These are phyloP conservation scores for Propithecus deckenii DNA, from an alignment of 2,797 vertebrate genomes.

Conservation along the genomic window DNA sequence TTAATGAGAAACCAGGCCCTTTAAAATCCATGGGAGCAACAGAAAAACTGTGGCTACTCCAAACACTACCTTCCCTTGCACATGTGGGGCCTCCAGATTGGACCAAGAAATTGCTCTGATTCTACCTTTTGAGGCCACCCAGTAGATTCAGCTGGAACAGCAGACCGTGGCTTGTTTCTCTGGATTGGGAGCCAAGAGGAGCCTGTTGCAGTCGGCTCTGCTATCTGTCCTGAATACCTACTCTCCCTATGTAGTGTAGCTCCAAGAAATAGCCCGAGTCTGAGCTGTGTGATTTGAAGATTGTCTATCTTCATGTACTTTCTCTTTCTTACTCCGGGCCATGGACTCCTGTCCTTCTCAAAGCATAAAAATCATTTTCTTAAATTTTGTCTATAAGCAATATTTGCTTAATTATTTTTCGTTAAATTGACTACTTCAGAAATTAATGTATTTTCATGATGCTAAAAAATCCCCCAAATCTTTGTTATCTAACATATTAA, in stretches of 20 bases:
- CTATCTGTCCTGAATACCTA: not conserved
- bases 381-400: not conserved
- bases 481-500: not conserved
- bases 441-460: not conserved
- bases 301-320: not conserved
- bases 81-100: not conserved
- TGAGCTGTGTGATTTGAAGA: not conserved
- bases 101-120: not conserved
- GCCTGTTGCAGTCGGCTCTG: not conserved
- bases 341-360: not conserved
- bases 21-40: not conserved
- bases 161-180: not conserved
- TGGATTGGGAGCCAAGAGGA: not conserved
- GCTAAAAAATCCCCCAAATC: not conserved
- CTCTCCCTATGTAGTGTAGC: not conserved
- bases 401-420: not conserved
- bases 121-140: constrained; percentile 62
- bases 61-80: not conserved
- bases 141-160: constrained; percentile 20
- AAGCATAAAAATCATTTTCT: not conserved
- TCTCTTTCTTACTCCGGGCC: not conserved
- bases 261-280: not conserved
- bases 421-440: not conserved
- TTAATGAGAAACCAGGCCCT: not conserved
- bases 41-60: not conserved